Base-by-base conservation (phyloP, 2,113 vertebrate species). In the Girardinichthys multiradiatus region DNA sequence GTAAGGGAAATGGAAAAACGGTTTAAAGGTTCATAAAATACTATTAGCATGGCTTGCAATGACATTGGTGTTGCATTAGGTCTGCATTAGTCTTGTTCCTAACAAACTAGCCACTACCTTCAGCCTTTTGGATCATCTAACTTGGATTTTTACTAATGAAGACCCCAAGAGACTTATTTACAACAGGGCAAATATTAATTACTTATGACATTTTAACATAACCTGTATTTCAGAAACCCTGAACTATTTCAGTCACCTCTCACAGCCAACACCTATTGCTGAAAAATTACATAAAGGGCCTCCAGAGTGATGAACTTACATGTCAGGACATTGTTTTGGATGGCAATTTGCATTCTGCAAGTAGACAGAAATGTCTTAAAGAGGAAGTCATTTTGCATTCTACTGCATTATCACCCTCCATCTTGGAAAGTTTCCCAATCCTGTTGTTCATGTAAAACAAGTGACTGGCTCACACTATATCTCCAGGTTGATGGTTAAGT, bases 381-480 rank as follows among this genome's bases (percentile, higher is more conserved):
- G 10, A 63, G 57, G 27, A 45, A 81, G 63, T 69, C 33, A 67
- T 42, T 78, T 64, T 60, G 54, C 57, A 54, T 27, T 3, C 27
- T 28, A 60, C 17, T 62, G 33, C 75, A 27, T 31, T 24, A 15
- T 64, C 57, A 30, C 31, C 5, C n/a, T 30, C 0, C 4, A 58
- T 63, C 60, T 72, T 14, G 27, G 45, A 67, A 62, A 58, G 31
- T 64, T 27, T n/a, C 72, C 39, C 31, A 30, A 17, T 30, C 30
- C 17, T 9, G 54, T 2, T 51, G 39, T 61, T 76, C 37, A 59
- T 26, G 26, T 51, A 39, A 72, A 69, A 72, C 39, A 14, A 79
- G 33, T 33, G 9, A 63, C 24, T 4, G 13, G 0, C 68, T 57
- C 31, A 1, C 10, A 11, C 17, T 77, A 79, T 57, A 84, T 88